Conservation (phyloP, 2,113 vertebrate genomes). For the Murina feae region DNA sequence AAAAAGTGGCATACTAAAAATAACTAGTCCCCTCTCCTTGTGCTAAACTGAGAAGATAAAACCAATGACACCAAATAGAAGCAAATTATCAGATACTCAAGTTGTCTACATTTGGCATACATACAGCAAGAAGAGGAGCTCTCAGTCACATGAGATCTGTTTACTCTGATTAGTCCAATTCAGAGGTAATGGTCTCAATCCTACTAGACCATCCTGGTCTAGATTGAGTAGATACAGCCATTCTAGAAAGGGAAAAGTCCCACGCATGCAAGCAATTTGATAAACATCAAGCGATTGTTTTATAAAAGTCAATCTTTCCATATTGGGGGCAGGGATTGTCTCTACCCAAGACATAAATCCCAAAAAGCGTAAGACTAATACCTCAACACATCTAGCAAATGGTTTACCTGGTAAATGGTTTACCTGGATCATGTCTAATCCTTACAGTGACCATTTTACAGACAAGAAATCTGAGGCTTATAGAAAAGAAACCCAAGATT, state of each 20-base stretch:
- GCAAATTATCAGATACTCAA: not conserved
- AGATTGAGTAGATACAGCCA: not conserved
- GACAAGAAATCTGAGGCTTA: not conserved
- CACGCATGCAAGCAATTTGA: not conserved
- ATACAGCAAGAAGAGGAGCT: not conserved
- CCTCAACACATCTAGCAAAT: too few species aligned
- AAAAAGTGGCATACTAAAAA: conserved; percentile 24
- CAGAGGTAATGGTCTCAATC: not conserved
- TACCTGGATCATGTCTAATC: not conserved
- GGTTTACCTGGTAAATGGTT: not conserved
- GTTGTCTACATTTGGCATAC: not conserved
- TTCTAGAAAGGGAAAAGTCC: not conserved
- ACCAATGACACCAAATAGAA: conserved; percentile 4
- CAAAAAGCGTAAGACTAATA: not conserved
- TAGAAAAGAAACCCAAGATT: not conserved
- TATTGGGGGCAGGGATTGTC: accelerated
- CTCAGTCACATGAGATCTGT: not conserved
- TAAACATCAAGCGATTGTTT: not conserved
- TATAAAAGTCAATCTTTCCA: not conserved
- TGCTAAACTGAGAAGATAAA: conserved; percentile 50
- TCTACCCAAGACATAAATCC: not conserved
- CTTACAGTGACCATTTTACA: not conserved
- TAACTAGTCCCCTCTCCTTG: not conserved
- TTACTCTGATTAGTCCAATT: not conserved
- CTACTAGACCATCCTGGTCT: not conserved